Conservation (phyloP, 2,113 vertebrate species). For the Todiramphus chloris region DNA sequence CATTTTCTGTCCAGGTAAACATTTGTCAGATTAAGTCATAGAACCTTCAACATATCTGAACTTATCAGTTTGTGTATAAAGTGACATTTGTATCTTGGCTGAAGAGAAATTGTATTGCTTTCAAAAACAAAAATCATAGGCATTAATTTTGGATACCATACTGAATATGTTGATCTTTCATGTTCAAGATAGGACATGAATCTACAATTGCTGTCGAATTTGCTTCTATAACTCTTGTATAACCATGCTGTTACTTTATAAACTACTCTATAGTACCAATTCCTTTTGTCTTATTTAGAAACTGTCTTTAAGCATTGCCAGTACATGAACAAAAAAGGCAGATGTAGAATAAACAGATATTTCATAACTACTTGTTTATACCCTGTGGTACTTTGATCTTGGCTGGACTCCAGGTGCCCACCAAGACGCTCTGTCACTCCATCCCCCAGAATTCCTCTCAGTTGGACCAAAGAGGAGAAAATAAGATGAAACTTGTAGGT, state of each 20-base stretch:
- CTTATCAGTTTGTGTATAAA: background rate
- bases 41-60: background rate
- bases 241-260: background rate
- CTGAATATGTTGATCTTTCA: background rate
- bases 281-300: background rate
- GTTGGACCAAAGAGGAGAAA: no score
- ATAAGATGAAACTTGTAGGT: no score
- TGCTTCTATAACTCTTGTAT: background rate
- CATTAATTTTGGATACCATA: background rate
- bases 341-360: background rate
- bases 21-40: background rate
- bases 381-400: no score
- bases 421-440: no score
- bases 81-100: background rate
- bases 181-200: background rate
- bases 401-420: no score
- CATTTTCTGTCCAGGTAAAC: background rate
- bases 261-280: background rate
- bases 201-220: background rate
- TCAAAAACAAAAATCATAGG: background rate
- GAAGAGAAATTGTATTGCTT: background rate
- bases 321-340: background rate
- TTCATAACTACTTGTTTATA: background rate
- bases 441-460: no score
- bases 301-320: background rate